Evolutionary conservation across 2,113 vertebrate species (phyloP).

Genomic region (Anser cygnoides): DNA sequence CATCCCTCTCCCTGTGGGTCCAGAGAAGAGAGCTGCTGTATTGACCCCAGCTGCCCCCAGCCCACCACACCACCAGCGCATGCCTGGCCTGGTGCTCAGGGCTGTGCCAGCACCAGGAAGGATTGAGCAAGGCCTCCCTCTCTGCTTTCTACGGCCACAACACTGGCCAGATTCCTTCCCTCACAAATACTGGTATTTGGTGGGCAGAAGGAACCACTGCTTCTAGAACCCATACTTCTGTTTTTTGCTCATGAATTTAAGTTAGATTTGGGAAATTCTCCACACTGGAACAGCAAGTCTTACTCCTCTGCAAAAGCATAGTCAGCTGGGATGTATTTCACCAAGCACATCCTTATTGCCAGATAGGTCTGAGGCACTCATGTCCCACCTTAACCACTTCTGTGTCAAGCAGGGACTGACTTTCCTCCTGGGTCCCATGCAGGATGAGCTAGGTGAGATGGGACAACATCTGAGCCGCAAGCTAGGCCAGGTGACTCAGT

Average conservation of each 20-base stretch:
- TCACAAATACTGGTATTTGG: neutral
- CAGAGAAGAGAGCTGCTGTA: neutral
- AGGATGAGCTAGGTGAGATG: neutral
- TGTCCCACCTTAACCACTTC: neutral
- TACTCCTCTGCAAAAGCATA: neutral
- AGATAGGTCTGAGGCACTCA: neutral
- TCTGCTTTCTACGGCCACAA: neutral
- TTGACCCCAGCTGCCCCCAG: too few species aligned
- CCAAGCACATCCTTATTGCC: neutral
- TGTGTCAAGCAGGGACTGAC: neutral
- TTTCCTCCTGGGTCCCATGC: neutral
- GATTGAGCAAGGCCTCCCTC: neutral
- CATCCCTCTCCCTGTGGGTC: neutral
- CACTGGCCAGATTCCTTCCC: neutral
- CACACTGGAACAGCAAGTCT: neutral
- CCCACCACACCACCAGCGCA: neutral
- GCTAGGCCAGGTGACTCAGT: neutral
- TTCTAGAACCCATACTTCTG: neutral
- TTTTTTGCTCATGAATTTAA: neutral
- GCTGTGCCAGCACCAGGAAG: fast-evolving
- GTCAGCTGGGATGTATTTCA: neutral
- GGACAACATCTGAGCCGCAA: neutral
- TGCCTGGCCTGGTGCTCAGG: neutral
- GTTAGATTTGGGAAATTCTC: neutral
- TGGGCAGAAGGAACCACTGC: neutral